phyloP scores from a whole-genome alignment of 2,113 vertebrate species.

The Notechis scutatus region DNA sequence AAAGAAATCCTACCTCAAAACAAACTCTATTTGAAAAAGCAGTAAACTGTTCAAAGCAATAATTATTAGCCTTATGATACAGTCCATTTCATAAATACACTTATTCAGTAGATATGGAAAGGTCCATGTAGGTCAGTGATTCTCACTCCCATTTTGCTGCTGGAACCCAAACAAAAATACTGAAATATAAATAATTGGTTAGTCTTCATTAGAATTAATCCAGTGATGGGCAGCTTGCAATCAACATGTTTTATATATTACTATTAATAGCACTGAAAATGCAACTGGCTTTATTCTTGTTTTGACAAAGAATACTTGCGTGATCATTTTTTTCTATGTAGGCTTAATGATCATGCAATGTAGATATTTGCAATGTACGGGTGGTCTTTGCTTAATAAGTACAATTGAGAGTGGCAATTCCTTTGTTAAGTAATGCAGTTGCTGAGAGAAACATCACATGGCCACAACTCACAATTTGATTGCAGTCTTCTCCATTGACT shows the following conservation, averaged over 20 bases:
- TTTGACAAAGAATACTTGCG: background rate
- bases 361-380: background rate
- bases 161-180: background rate
- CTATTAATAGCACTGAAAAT: background rate
- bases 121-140: background rate
- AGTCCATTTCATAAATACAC: background rate
- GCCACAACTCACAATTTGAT: background rate
- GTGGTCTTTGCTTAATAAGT: background rate
- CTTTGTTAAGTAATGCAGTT: background rate
- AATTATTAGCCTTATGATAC: background rate
- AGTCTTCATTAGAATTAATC: background rate
- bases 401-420: background rate
- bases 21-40: background rate
- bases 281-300: background rate
- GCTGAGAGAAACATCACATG: background rate
- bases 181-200: background rate
- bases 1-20: background rate
- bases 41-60: background rate
- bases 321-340: background rate
- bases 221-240: background rate
- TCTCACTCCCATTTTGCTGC: background rate
- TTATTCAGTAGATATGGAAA: background rate
- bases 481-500: background rate
- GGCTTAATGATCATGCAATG: background rate
- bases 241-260: background rate